Base-by-base conservation (phyloP, 2,113 vertebrate species). In the Elgaria multicarinata region DNA sequence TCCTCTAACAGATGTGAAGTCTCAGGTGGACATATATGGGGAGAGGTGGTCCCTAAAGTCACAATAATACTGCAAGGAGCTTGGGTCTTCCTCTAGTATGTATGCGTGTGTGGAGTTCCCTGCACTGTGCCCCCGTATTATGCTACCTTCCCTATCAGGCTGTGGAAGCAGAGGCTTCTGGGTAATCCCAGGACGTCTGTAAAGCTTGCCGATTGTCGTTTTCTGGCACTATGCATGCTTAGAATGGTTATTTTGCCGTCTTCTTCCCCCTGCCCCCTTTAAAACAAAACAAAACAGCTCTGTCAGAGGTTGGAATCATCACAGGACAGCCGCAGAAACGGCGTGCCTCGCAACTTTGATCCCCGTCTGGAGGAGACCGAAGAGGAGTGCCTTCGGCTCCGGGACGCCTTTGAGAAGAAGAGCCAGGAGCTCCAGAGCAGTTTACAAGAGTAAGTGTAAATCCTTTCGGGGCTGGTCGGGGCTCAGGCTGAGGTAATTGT, bases 401-500 rank as follows among this genome's bases (percentile, higher is more conserved):
- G 92, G 90, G 97, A 97, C 53, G 95, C 96, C 71, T 96, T 98
- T 95, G 98, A 97, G 89, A 95, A 96, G 93, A 98, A 96, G 90
- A 97, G 91, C 77, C 97, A 92, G 24, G 98, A 99, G 89, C 96
- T 98, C 88, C 98, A 98, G 93, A 96, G 97, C 77, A 97, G 96
- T 16, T 90, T 96, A 44, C 97, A 97, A 39, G 98, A 99, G 99
- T 99, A 96, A 97, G 98, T n/a, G 8, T 31, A n/a, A 4, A 33
- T 44, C 26, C 5, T 3, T 39, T 26, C 0, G 18, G 82, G 42
- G 7, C 18, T 69, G 74, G 36, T n/a, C n/a, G n/a, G n/a, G n/a
- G n/a, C n/a, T n/a, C n/a, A n/a, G 20, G 36, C 14, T 39, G 6
- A 42, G 20, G 26, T 31, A 12, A 10, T 7, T 5, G 4, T 28